Base-by-base conservation (phyloP, 2,113 vertebrate genomes). In the Pachycephala philippinensis region DNA sequence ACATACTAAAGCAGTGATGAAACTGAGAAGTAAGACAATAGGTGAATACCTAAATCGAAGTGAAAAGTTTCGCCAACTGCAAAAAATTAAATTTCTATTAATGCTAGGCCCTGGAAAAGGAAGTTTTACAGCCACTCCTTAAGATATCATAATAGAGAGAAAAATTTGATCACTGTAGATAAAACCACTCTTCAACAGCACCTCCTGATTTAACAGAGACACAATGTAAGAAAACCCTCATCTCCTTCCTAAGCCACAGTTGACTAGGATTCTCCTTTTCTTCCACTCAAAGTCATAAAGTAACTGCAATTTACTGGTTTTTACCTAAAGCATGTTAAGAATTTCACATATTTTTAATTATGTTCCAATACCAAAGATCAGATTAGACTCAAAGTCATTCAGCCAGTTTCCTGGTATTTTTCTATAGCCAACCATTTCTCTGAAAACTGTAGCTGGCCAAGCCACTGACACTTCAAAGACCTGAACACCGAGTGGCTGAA, bases 401-500 rank as follows among this genome's bases (percentile, higher is more conserved):
- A 60, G 53, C 18, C 44, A 5, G n/a, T 47, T 84, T 63, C 54
- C 21, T 20, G 20, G 20, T 39, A 42, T 50, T 80, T 68, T 80
- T 84, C 53, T 59, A 69, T n/a, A 66, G 47, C 12, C 15, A 80
- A 23, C 4, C 11, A 56, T 50, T 52, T 81, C 21, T 65, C n/a
- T 52, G 42, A 87, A 87, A 70, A 39, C 22, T 23, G 20, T 2
- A 61, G 42, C 3, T 59, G 79, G 16, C 47, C 65, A 79, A 72
- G 50, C 18, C 44, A n/a, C 27, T 2, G 5, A 64, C 15, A 23
- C 3, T n/a, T 45, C 66, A 28, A 71, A 79, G 57, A 66, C 26
- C 23, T 63, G 17, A 44, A 68, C 10, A 13, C 5, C 0, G 0
- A 8, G 5, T 8, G 14, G 13, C n/a, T 20, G 23, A 80, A 69